Evolutionary conservation across 1,140 invertebrate genomes (phyloP).

Genomic region (Drosophila nasuta): DNA sequence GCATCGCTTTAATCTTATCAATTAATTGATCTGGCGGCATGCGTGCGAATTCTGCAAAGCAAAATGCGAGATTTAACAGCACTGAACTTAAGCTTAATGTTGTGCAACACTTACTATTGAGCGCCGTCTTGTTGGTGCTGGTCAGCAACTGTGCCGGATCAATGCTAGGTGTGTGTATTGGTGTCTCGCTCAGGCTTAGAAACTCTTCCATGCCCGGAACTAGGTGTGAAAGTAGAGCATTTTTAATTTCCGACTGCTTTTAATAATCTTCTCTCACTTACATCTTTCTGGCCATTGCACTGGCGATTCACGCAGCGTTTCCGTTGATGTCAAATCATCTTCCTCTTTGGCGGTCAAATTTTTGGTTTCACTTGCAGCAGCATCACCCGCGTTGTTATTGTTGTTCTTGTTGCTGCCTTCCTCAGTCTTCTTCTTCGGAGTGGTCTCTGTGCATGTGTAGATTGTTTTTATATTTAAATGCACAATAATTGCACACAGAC

Average conservation of each 20-base stretch:
- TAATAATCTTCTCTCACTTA: slow-evolving; percentile 85
- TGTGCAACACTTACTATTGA: slow-evolving; percentile 88
- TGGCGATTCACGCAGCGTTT: slow-evolving; percentile 95
- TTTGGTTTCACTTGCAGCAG: slow-evolving; percentile 19
- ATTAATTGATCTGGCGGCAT: slow-evolving; percentile 92
- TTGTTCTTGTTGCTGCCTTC: not conserved
- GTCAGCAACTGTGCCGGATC: slow-evolving; percentile 87
- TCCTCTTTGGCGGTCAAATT: slow-evolving; percentile 27
- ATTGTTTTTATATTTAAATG: not conserved
- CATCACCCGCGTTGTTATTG: not conserved
- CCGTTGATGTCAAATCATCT: slow-evolving; percentile 89
- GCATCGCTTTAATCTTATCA: slow-evolving; percentile 95
- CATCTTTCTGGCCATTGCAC: slow-evolving; percentile 97
- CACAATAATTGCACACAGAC: not conserved
- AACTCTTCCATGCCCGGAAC: slow-evolving; percentile 92
- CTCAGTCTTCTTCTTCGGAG: slow-evolving; percentile 21
- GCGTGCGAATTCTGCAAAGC: slow-evolving; percentile 90
- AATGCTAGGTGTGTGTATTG: slow-evolving; percentile 85
- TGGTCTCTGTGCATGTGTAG: slow-evolving; percentile 26
- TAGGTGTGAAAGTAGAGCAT: slow-evolving; percentile 59
- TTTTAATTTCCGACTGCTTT: no score
- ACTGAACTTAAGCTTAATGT: not conserved
- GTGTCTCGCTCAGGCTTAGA: slow-evolving; percentile 86
- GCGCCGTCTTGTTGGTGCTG: slow-evolving; percentile 89
- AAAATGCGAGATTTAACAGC: slow-evolving; percentile 54